Evolutionary conservation across 1,140 invertebrate species (phyloP).

Genomic region (Diabrotica undecimpunctata): DNA sequence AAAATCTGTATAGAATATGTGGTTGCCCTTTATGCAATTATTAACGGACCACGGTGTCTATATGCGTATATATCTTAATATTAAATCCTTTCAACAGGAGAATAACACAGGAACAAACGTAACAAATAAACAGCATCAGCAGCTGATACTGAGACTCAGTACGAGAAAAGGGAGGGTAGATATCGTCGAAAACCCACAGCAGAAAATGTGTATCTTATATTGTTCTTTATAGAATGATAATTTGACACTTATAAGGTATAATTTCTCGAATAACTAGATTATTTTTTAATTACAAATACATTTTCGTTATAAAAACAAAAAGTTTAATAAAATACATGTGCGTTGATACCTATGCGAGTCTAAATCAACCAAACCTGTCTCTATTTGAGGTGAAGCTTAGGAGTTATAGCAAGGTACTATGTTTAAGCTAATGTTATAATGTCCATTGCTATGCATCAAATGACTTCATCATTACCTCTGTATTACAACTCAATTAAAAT

Average conservation of each 20-base stretch:
- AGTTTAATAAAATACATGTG: neutral
- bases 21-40: too few relatives aligned
- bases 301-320: neutral
- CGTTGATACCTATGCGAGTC: too few relatives aligned
- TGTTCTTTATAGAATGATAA: neutral
- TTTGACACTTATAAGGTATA: neutral
- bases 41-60: too few relatives aligned
- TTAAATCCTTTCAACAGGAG: conserved; percentile 8
- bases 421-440: too few relatives aligned
- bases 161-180: neutral
- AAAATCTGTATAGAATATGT: neutral
- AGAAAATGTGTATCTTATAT: neutral
- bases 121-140: conserved; percentile 21
- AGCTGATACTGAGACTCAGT: conserved; percentile 8
- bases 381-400: too few relatives aligned
- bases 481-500: too few relatives aligned
- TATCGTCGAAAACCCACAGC: neutral
- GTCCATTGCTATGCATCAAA: too few relatives aligned
- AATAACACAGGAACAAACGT: conserved; percentile 20
- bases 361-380: too few relatives aligned
- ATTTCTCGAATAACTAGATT: neutral
- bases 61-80: too few relatives aligned
- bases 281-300: neutral
- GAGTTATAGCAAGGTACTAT: too few relatives aligned
- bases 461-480: too few relatives aligned